phyloP scores from a whole-genome alignment of 2,888 invertebrate species.

The Periphyllus acericola region DNA sequence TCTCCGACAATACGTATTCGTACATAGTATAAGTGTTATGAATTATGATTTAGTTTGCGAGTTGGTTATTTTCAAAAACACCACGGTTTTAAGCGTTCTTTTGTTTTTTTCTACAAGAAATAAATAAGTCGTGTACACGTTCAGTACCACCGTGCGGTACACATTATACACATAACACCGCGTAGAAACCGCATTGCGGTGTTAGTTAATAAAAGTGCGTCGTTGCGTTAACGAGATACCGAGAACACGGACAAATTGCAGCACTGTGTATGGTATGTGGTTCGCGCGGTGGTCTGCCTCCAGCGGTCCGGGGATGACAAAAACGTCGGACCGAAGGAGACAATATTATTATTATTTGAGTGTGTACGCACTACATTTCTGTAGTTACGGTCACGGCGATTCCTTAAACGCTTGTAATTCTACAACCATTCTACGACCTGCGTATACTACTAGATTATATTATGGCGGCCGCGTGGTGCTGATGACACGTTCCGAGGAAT shows the following conservation, averaged over 20 bases:
- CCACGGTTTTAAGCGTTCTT: no score
- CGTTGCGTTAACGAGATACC: neutral
- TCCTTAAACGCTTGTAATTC: neutral
- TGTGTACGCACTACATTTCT: neutral
- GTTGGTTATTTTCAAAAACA: no score
- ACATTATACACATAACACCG: no score
- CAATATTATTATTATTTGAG: neutral
- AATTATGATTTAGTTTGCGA: no score
- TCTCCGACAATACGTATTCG: no score
- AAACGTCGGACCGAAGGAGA: neutral
- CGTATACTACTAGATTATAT: no score
- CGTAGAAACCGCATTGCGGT: no score
- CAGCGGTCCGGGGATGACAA: neutral
- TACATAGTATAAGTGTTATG: no score
- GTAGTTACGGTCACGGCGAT: conserved; percentile 32
- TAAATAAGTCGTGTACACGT: neutral
- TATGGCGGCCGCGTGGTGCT: neutral
- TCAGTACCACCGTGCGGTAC: neutral
- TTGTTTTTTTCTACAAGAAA: neutral
- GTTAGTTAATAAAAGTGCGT: neutral
- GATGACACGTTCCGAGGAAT: conserved; percentile 31
- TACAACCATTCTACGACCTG: neutral
- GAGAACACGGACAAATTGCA: conserved; percentile 13
- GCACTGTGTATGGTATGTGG: neutral
- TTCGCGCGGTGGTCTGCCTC: neutral